Conservation (phyloP, 2,797 vertebrate genomes). For the Poecilia picta region DNA sequence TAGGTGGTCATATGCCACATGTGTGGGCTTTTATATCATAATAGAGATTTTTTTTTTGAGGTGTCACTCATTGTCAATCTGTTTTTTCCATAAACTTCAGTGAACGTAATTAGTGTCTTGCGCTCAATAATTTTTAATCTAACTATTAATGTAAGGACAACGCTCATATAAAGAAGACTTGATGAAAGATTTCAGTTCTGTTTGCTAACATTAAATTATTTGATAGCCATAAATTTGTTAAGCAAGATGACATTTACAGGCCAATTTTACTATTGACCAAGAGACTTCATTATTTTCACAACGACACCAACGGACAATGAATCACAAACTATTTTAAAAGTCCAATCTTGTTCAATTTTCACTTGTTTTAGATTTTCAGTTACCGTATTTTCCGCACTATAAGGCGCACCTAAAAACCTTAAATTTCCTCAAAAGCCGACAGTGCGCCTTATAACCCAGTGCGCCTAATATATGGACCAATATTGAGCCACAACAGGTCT, state of each 20-base stretch:
- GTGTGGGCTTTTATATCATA: not conserved
- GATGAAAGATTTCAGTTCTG: not conserved
- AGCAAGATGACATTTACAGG: not conserved
- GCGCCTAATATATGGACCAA: no score
- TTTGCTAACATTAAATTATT: not conserved
- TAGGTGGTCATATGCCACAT: not conserved
- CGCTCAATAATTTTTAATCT: not conserved
- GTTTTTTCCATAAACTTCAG: not conserved
- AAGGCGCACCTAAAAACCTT: no score
- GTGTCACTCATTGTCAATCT: not conserved
- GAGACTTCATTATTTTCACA: not conserved
- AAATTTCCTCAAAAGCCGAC: no score
- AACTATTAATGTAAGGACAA: not conserved
- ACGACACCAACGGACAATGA: not conserved
- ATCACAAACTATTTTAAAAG: not conserved
- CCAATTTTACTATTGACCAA: not conserved
- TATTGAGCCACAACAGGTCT: no score
- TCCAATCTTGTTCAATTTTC: not conserved
- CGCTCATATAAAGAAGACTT: not conserved
- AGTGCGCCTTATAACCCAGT: no score
- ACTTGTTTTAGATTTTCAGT: constrained; percentile 1
- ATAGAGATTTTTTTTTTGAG: not conserved
- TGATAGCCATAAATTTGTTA: not conserved
- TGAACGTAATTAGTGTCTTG: not conserved
- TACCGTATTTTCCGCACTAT: no score